phyloP scores from a whole-genome alignment of 2,113 vertebrate species.

The Scomber japonicus region DNA sequence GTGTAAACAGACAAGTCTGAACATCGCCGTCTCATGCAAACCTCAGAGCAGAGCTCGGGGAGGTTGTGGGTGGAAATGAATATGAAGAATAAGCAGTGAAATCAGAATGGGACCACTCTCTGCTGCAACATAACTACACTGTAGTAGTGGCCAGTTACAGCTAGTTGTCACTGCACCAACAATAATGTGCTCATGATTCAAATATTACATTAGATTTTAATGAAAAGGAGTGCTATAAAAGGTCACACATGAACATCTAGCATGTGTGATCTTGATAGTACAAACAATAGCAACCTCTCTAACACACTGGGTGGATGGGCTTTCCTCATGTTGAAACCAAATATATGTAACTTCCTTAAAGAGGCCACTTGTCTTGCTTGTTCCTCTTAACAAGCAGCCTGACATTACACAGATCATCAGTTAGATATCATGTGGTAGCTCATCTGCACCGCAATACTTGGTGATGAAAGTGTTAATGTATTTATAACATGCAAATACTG shows the following conservation, averaged over 20 bases:
- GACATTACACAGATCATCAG: too few relatives aligned
- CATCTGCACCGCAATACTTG: too few relatives aligned
- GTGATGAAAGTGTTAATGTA: too few relatives aligned
- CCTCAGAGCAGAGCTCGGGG: constrained; percentile 1
- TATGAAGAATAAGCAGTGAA: not conserved
- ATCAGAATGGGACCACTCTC: not conserved
- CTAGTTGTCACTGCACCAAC: not conserved
- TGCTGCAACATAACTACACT: not conserved
- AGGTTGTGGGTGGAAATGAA: constrained; percentile 37
- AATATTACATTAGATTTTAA: not conserved
- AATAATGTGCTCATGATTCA: too few relatives aligned
- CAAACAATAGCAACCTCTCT: not conserved
- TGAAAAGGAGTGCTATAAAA: not conserved
- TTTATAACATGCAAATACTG: not conserved
- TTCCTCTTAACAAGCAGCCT: too few relatives aligned
- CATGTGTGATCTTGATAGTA: not conserved
- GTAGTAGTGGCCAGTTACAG: not conserved
- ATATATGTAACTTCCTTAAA: too few relatives aligned
- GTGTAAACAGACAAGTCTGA: constrained; percentile 43
- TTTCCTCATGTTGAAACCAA: too few relatives aligned
- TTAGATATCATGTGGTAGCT: too few relatives aligned
- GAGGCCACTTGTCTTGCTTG: too few relatives aligned
- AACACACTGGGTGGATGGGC: too few relatives aligned
- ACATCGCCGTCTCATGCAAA: constrained; percentile 24
- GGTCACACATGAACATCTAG: not conserved